Percentiles rank a stretch among this genome's conserved stretches.
These are phyloP conservation scores for Temnothorax longispinosus DNA, from an alignment of 1,140 invertebrate species.

Conservation along the genomic window DNA sequence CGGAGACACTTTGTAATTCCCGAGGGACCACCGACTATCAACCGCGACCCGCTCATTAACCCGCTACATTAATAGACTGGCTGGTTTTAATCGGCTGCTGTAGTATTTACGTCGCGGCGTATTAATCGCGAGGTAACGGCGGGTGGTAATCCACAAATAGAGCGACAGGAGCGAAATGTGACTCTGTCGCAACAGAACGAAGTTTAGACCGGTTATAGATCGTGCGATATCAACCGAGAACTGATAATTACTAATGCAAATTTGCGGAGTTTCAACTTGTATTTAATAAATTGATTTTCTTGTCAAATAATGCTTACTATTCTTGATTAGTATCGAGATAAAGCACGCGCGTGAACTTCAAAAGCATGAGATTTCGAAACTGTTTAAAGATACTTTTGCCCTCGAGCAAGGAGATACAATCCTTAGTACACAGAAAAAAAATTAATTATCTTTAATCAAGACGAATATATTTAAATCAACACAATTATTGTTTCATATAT, in stretches of 20 bases:
- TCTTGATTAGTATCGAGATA: not conserved
- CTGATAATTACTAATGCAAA: constrained; percentile 9
- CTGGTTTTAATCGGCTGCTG: constrained; percentile 36
- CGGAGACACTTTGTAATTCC: constrained; percentile 44
- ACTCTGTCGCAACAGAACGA: not conserved
- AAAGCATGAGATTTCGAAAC: not conserved
- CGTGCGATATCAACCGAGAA: not conserved
- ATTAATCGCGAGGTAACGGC: constrained; percentile 19
- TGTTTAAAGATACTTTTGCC: not conserved
- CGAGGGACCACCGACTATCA: constrained; percentile 40
- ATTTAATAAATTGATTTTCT: constrained; percentile 8
- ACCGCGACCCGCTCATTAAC: constrained; percentile 18
- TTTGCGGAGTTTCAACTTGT: not conserved
- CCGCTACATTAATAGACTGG: constrained; percentile 46
- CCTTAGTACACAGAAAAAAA: too few species aligned
- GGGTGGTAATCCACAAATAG: constrained; percentile 21
- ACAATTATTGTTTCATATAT: too few species aligned
- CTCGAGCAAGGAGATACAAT: not conserved
- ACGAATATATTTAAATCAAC: too few species aligned
- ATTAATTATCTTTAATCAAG: too few species aligned
- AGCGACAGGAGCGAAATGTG: constrained; percentile 7
- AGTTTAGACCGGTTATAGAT: constrained; percentile 13
- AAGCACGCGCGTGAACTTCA: not conserved
- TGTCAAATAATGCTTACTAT: not conserved
- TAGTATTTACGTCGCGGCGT: constrained; percentile 4